Evolutionary conservation across 1,140 invertebrate genomes (phyloP), one percentile per base, ranked within the genome.

Genomic region (Polypedilum pembai): DNA sequence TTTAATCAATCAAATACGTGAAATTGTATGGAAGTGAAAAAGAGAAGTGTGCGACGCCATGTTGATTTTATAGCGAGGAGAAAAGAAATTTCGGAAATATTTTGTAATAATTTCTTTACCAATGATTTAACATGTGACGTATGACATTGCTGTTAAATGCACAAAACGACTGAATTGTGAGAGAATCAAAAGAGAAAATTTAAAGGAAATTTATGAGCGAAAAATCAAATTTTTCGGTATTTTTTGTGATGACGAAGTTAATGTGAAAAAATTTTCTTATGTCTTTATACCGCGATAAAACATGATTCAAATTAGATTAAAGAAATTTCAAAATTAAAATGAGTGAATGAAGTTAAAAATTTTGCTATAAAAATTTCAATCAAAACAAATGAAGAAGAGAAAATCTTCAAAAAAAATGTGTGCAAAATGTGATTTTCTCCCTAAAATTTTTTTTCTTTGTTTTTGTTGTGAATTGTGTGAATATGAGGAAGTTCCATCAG

Each of bases 41-140:
- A 45, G n/a, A 56, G n/a, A 56, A 56, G 45, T 56, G 45, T 56
- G 45, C 45, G 45, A 56, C 45, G 45, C 45, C 45, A 56, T 56
- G 45, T 56, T 56, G 45, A 56, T 56, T 56, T 56, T 56, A 33
- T 33, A 33, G 24, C 24, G 24, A 33, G 24, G 24, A 33, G 45
- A 56, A 1, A 15, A 56, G n/a, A 56, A 56, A 12, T 15, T 12
- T 56, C 45, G 3, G 12, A 56, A 33, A 33, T 33, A 56, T 56
- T 56, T 56, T 56, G 45, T 56, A 0, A 56, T 12, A 56, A 56
- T 33, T 33, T 33, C 24, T 15, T 15, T 56, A 12, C 1, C 45
- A n/a, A 56, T 56, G 45, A 56, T 56, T n/a, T 56, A 56, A 56
- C n/a, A 56, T 12, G 12, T 56, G 45, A 56, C 45, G 45, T 56